phyloP scores from a whole-genome alignment of 2,888 invertebrate genomes.

The Lomographa bimaculata region DNA sequence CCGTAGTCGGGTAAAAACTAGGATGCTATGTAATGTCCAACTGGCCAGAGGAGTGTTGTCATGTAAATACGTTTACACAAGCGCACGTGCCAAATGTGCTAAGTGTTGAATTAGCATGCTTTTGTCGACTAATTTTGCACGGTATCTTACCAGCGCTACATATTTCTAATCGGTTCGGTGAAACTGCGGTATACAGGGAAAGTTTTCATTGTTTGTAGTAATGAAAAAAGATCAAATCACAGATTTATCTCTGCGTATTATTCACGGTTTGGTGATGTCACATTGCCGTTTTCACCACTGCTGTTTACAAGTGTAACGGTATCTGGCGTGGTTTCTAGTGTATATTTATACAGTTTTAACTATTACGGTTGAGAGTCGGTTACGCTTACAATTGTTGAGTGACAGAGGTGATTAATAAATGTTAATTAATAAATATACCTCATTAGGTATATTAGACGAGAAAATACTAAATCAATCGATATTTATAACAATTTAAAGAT shows the following conservation, averaged over 20 bases:
- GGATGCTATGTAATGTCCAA: too few relatives aligned
- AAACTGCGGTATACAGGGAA: conserved; percentile 34
- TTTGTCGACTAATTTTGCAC: conserved; percentile 20
- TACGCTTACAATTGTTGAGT: too few relatives aligned
- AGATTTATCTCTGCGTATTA: conserved; percentile 50
- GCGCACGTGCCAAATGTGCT: conserved; percentile 16
- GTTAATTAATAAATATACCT: too few relatives aligned
- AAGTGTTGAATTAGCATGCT: conserved; percentile 19
- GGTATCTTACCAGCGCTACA: conserved; percentile 15
- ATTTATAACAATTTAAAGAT: too few relatives aligned
- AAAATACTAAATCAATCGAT: too few relatives aligned
- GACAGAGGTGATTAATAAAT: too few relatives aligned
- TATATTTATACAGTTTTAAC: too few relatives aligned
- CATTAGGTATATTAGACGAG: too few relatives aligned
- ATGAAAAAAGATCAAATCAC: conserved; percentile 37
- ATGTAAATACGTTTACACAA: conserved; percentile 14
- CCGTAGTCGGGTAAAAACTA: too few relatives aligned
- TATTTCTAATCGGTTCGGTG: conserved; percentile 31
- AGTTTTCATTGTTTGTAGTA: conserved; percentile 34
- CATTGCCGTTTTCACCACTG: conserved; percentile 46
- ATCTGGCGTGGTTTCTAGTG: conserved; percentile 20
- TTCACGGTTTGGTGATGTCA: conserved; percentile 59
- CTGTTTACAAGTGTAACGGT: conserved; percentile 44
- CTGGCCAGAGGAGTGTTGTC: too few relatives aligned
- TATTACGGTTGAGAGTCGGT: too few relatives aligned